These are phyloP conservation scores for Leucosticte australis DNA, from an alignment of 2,113 vertebrate genomes.

Conservation along the genomic window DNA sequence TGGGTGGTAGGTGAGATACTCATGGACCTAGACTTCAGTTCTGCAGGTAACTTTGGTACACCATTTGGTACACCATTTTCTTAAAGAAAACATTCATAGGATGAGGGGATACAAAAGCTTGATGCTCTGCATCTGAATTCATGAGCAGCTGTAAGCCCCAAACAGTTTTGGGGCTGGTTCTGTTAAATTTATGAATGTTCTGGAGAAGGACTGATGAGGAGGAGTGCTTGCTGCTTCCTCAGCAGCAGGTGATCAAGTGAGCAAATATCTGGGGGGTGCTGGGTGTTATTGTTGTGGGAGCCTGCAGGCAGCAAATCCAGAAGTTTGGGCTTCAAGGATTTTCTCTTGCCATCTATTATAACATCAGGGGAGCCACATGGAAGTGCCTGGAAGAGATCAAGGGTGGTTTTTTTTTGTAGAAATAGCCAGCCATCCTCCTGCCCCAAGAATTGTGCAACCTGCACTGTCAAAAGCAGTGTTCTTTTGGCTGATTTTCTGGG, in stretches of 20 bases:
- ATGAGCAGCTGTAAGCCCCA: background rate
- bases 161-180: background rate
- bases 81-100: too few relatives aligned
- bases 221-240: background rate
- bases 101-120: background rate
- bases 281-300: background rate
- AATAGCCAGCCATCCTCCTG: background rate
- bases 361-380: background rate
- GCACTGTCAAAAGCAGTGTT: fast-evolving
- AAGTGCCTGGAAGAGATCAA: background rate
- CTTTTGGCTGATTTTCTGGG: background rate
- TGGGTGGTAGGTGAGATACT: background rate
- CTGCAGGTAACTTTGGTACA: background rate
- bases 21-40: background rate
- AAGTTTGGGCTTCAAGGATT: background rate
- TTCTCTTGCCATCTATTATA: background rate
- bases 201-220: background rate
- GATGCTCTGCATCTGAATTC: background rate
- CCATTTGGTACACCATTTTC: too few relatives aligned
- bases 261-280: background rate
- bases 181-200: background rate
- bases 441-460: background rate
- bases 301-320: background rate
- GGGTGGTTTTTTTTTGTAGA: background rate
- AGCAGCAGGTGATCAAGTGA: background rate